A percentile compares a stretch with the other conserved stretches of the same genome.
Evolutionary conservation across 1,140 invertebrate genomes (phyloP).

Genomic region (Berghia stephanieae): DNA sequence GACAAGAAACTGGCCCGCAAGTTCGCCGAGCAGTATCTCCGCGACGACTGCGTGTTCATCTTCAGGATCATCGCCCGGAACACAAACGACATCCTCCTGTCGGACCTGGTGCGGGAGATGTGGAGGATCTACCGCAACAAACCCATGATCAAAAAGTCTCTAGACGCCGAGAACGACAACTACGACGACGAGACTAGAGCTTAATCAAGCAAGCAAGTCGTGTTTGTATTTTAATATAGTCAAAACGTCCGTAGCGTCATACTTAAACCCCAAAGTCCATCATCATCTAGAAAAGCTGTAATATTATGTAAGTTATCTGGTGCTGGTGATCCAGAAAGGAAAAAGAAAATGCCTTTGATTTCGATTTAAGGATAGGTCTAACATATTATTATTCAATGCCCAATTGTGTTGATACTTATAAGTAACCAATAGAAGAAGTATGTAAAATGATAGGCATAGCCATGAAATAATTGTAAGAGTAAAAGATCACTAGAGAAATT

Average conservation of each 20-base stretch:
- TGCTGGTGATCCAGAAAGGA: no score
- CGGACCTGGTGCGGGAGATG: conserved; percentile 57
- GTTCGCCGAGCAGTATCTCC: conserved; percentile 61
- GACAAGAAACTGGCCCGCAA: conserved; percentile 53
- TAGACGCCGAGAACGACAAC: conserved; percentile 42
- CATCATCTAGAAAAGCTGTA: not conserved
- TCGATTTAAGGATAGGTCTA: no score
- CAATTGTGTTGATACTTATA: no score
- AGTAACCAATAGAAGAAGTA: no score
- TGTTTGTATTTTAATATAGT: not conserved
- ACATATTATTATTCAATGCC: no score
- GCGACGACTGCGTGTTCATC: conserved; percentile 64
- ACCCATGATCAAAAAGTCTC: conserved; percentile 49
- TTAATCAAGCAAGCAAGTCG: conserved; percentile 20
- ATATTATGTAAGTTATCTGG: not conserved
- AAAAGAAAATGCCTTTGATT: no score
- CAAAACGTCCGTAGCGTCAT: not conserved
- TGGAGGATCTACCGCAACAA: conserved; percentile 61
- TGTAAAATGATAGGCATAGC: no score
- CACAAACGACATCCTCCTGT: conserved; percentile 61
- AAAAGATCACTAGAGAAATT: no score
- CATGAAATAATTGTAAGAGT: no score
- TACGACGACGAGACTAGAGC: conserved; percentile 43
- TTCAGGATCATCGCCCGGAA: conserved; percentile 62
- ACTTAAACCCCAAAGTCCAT: no score